Conservation (phyloP, 2,888 invertebrate genomes). For the Apotomis capreana region DNA sequence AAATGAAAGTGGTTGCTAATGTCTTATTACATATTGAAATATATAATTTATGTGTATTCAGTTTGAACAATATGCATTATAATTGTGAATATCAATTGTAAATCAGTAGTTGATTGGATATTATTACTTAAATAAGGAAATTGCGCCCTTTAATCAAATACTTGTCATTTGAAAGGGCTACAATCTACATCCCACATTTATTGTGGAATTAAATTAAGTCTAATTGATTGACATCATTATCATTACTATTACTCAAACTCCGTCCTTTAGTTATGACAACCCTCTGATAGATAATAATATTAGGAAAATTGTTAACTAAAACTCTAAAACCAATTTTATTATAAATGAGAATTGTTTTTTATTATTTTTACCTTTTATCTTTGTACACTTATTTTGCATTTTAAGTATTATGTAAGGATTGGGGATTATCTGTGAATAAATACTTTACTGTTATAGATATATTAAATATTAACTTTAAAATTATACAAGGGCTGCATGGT, state of each 20-base stretch:
- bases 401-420: no score
- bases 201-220: background rate
- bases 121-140: background rate
- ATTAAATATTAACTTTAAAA: no score
- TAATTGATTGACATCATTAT: background rate
- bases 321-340: background rate
- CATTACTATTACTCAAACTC: slow-evolving; percentile 11
- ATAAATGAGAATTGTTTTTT: no score
- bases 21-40: background rate
- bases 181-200: background rate
- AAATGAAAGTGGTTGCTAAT: no score
- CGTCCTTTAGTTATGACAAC: slow-evolving; percentile 17
- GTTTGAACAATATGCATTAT: background rate
- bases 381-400: no score
- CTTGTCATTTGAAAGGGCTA: background rate
- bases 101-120: background rate
- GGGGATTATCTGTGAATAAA: no score
- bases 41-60: background rate
- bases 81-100: background rate
- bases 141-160: background rate
- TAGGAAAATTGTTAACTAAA: background rate
- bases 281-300: slow-evolving; percentile 6
- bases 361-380: no score
- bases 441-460: no score
- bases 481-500: no score